Percentiles rank a stretch among this genome's conserved stretches.
Conservation (phyloP, 2,113 vertebrate genomes). For the Vimba vimba region DNA sequence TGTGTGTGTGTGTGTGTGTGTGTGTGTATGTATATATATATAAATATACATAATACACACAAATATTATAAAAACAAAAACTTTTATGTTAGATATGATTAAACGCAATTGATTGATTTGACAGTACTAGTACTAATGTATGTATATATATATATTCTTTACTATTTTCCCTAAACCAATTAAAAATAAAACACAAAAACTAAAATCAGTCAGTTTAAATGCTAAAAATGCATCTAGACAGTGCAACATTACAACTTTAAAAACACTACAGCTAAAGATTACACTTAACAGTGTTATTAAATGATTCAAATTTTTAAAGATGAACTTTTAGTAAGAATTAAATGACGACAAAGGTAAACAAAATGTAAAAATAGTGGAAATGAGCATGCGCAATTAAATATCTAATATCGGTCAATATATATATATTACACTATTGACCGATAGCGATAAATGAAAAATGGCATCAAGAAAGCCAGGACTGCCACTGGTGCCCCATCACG, state of each 20-base stretch:
- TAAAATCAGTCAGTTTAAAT: background rate
- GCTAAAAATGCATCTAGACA: background rate
- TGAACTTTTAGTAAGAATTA: background rate
- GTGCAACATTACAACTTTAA: background rate
- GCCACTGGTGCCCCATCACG: background rate
- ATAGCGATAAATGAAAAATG: background rate
- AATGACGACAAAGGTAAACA: background rate
- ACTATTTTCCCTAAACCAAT: background rate
- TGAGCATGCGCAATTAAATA: background rate
- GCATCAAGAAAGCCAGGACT: background rate
- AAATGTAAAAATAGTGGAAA: background rate
- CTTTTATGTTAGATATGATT: too few species aligned
- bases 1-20: too few species aligned
- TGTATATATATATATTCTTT: too few species aligned
- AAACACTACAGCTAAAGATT: background rate
- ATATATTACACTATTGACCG: background rate
- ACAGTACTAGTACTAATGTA: too few species aligned
- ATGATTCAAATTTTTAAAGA: background rate
- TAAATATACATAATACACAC: too few species aligned
- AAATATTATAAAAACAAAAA: too few species aligned
- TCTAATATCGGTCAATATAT: background rate
- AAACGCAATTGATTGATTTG: too few species aligned
- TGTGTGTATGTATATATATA: accelerated
- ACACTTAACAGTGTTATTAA: background rate
- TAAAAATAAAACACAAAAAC: background rate